Conservation (phyloP, 2,113 vertebrate species). For the Etia nguti region DNA sequence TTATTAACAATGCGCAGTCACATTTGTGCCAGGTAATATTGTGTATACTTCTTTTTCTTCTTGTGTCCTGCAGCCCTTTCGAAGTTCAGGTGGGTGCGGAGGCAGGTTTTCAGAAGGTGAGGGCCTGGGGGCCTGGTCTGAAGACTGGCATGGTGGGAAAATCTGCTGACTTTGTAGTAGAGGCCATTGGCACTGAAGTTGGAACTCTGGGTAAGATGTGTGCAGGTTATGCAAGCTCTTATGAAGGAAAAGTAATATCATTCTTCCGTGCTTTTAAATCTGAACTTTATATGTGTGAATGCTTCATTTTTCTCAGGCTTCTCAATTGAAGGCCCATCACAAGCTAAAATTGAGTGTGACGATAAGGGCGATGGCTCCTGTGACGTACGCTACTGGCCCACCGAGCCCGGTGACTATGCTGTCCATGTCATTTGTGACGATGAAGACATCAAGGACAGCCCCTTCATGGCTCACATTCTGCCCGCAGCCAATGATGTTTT, state of each 20-base stretch:
- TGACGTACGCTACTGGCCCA: slow-evolving; percentile 93
- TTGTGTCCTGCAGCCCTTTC: slow-evolving; percentile 75
- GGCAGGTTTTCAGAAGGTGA: slow-evolving; percentile 86
- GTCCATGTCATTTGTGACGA: slow-evolving; percentile 96
- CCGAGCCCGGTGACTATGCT: slow-evolving; percentile 86
- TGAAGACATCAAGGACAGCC: slow-evolving; percentile 91
- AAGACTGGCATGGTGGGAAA: slow-evolving; percentile 91
- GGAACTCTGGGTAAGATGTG: slow-evolving; percentile 84
- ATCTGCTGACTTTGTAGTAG: slow-evolving; percentile 93
- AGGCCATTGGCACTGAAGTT: slow-evolving; percentile 90
- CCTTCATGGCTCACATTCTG: slow-evolving; percentile 90
- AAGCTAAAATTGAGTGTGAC: slow-evolving; percentile 93
- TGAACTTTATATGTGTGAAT: neutral
- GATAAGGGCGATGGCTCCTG: slow-evolving; percentile 91
- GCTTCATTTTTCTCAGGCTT: slow-evolving; percentile 74
- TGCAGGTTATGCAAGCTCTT: neutral
- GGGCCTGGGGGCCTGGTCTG: slow-evolving; percentile 93
- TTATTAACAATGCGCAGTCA: neutral
- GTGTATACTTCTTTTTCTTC: neutral
- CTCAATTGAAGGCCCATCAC: slow-evolving; percentile 92
- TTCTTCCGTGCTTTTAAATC: neutral
- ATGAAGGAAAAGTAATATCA: neutral
- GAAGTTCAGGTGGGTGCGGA: slow-evolving; percentile 85
- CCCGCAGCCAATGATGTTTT: slow-evolving; percentile 80
- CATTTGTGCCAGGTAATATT: neutral